Evolutionary conservation across 2,797 vertebrate genomes (phyloP), one percentile per base, ranked within the genome.

Genomic region (Siniperca scherzeri): DNA sequence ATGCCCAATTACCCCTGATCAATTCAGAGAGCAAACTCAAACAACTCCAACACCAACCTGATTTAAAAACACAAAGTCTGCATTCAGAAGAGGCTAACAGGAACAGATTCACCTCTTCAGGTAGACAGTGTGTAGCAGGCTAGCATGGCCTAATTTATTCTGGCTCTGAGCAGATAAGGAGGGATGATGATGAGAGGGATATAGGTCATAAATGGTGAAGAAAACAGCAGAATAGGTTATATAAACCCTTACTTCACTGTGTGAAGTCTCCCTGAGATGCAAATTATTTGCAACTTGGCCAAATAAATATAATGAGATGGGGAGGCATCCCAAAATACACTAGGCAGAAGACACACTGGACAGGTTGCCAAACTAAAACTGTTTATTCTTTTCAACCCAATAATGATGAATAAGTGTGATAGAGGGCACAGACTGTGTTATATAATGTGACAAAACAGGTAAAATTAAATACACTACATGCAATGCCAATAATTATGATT

Each of bases 1-100:
- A 83, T 80, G 84, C 77, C 79, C 85, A 91, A 90, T 92, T 92
- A 89, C 78, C 80, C 75, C 73, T 75, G 67, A 91, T 93, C 85
- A 91, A 83, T 88, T 85, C 83, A 57, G 61, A 46, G 84, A 82
- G 78, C 61, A 74, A 87, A 79, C 75, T 48, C 67, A 46, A 85
- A 88, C 53, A 81, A 65, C 75, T 84, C 65, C 68, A 87, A 78
- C 80, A 79, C 62, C 19, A 61, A 73, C 59, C 77, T 78, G 62
- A 81, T 88, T 89, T 69, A 78, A 72, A 70, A 60, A 55, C 55
- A 78, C 70, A 76, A 9, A 81, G 74, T 64, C 66, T 57, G 72
- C 53, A 66, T 66, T 72, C 57, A 73, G 27, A 14, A 42, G 67
- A 85, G 12, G 59, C 48, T 70, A 81, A 88, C 68, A 81, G 57